Base-by-base conservation (phyloP, 2,888 invertebrate species). In the Sympetrum striolatum region DNA sequence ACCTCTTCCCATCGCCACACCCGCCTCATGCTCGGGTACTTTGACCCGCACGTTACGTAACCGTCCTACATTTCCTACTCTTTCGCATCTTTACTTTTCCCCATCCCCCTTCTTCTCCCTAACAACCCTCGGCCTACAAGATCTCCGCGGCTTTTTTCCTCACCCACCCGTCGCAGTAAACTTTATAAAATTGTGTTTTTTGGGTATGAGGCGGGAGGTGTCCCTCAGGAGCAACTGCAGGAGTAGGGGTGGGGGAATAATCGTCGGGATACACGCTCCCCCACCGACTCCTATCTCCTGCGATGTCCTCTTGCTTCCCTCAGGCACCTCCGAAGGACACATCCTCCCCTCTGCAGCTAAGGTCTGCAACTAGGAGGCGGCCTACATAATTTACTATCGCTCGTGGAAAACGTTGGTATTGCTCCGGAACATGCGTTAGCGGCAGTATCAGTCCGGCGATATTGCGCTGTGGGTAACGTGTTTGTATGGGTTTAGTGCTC, bases 111-210 rank as follows among this genome's bases (percentile, higher is more conserved):
- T 3, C 53, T 22, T 31, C 58, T 15, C 22, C 58, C 18, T 58
- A 58, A 58, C 81, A 53, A 14, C 81, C 39, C 53, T 53, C 31
- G 3, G n/a, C 48, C 53, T 81, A n/a, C 81, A 73, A 64, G 64
- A 64, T 35, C 81, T 48, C 81, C 25, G 48, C 81, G 39, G 53
- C 82, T 44, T 58, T 82, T 58, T 58, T 82, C 86, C 86, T 81
- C 86, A 37, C 15, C 82, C 82, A 53, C 82, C 58, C 64, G 58
- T 64, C 60, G 64, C 22, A 86, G 35, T 58, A 86, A 86, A 86
- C 58, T 86, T 86, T 86, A 58, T 86, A 86, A 86, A 86, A 58
- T 86, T 86, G 81, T 81, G 81, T 81, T 81, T 81, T 81, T 48
- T 25, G 48, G 37, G 81, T 31, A 22, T 53, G 82, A 82, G 82